Evolutionary conservation across 2,113 vertebrate species (phyloP).

Genomic region (Entomyzon cyanotis): DNA sequence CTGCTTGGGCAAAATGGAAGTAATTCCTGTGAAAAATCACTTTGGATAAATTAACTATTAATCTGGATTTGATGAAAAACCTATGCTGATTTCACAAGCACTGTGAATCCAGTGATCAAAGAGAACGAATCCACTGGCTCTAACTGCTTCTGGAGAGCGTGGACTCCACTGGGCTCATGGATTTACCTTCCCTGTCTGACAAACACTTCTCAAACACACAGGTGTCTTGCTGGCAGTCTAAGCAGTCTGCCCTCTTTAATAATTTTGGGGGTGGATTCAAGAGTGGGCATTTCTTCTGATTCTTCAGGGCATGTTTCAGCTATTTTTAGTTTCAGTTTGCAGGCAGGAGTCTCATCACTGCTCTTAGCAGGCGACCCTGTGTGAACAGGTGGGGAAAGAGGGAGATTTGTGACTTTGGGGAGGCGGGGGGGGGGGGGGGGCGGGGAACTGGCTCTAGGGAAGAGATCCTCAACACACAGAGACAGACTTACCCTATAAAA

Average conservation of each 20-base stretch:
- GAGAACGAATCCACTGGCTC: not conserved
- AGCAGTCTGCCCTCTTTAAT: not conserved
- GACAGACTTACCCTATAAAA: not conserved
- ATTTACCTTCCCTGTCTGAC: not conserved
- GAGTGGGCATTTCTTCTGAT: not conserved
- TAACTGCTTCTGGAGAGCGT: not conserved
- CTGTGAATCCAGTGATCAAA: too few relatives aligned
- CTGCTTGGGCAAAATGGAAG: not conserved
- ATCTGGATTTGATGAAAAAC: not conserved
- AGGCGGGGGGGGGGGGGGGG: accelerated
- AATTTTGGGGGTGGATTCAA: not conserved
- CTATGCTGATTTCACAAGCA: not conserved
- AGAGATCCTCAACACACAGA: not conserved
- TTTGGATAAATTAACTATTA: not conserved
- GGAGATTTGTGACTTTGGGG: not conserved
- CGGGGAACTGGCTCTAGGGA: not conserved
- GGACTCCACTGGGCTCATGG: accelerated
- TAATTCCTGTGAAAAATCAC: not conserved
- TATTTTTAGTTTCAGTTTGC: not conserved
- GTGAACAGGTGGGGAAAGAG: not conserved
- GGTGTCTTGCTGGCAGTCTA: not conserved
- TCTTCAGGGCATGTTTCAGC: not conserved
- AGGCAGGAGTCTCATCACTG: not conserved
- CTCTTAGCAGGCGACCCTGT: not conserved
- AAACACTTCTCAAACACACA: not conserved